Percentiles rank a stretch among this genome's conserved stretches.
Evolutionary conservation across 2,888 invertebrate species (phyloP).

Genomic region (Erebia palarica): DNA sequence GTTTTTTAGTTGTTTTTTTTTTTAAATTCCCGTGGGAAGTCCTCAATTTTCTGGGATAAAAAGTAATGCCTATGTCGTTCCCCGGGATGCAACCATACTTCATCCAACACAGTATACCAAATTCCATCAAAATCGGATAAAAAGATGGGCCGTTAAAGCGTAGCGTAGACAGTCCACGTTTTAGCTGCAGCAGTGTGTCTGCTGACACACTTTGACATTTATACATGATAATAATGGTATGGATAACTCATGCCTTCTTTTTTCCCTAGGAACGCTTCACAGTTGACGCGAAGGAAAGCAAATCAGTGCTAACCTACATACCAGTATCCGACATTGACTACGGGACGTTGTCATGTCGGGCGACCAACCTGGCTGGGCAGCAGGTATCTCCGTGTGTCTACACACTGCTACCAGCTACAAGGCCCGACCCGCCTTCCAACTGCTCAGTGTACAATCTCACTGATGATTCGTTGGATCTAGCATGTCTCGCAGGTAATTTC

Average conservation of each 20-base stretch:
- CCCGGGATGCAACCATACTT: too few relatives aligned
- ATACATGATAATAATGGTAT: too few relatives aligned
- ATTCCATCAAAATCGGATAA: too few relatives aligned
- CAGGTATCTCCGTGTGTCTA: slow-evolving; percentile 89
- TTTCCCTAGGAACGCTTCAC: slow-evolving; percentile 80
- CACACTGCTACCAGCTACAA: slow-evolving; percentile 88
- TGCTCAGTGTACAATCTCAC: slow-evolving; percentile 91
- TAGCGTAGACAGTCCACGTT: too few relatives aligned
- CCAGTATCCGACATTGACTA: slow-evolving; percentile 91
- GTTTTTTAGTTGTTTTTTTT: too few relatives aligned
- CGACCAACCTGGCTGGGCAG: slow-evolving; percentile 87
- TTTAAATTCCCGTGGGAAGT: too few relatives aligned
- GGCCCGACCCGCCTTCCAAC: slow-evolving; percentile 90
- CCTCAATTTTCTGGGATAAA: too few relatives aligned
- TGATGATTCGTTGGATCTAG: slow-evolving; percentile 88
- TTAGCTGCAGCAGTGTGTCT: too few relatives aligned
- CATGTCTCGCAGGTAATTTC: slow-evolving; percentile 83
- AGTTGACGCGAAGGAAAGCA: slow-evolving; percentile 74
- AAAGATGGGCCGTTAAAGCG: too few relatives aligned
- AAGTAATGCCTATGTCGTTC: too few relatives aligned
- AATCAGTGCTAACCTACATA: slow-evolving; percentile 88
- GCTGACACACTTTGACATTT: too few relatives aligned
- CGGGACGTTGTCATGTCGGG: slow-evolving; percentile 90
- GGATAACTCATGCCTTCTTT: neutral
- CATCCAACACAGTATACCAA: too few relatives aligned